Evolutionary conservation across 2,797 vertebrate species (phyloP).

Genomic region (Nyctalus aviator): DNA sequence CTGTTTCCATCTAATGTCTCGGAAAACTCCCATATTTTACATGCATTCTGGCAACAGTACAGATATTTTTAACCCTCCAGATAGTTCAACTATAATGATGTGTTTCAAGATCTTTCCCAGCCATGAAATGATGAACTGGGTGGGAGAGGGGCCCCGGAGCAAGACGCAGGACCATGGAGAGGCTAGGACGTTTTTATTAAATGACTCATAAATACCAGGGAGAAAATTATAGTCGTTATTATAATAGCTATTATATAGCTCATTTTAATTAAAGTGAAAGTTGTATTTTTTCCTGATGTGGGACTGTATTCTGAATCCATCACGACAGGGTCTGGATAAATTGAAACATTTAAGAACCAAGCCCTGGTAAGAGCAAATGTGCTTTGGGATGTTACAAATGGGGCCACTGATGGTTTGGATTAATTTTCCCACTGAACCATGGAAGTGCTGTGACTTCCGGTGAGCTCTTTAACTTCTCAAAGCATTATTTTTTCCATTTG

Average conservation of each 20-base stretch:
- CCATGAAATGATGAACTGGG: slow-evolving; percentile 65
- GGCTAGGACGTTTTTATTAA: slow-evolving; percentile 77
- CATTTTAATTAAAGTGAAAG: slow-evolving; percentile 84
- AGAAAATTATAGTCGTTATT: slow-evolving; percentile 77
- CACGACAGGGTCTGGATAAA: slow-evolving; percentile 48
- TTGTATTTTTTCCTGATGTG: slow-evolving; percentile 70
- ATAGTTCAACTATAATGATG: slow-evolving; percentile 76
- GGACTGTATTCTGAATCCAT: slow-evolving; percentile 60
- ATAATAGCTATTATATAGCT: slow-evolving; percentile 64
- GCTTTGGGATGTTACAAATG: neutral
- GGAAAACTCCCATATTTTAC: slow-evolving; percentile 33
- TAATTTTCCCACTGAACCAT: neutral
- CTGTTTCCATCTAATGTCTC: slow-evolving; percentile 12
- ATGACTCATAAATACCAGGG: slow-evolving; percentile 77
- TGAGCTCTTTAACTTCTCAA: neutral
- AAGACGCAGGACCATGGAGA: slow-evolving; percentile 50
- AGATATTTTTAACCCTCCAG: slow-evolving; percentile 47
- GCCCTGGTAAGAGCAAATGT: neutral
- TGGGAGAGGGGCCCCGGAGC: slow-evolving; percentile 65
- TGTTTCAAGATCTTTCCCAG: slow-evolving; percentile 76
- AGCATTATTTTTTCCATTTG: slow-evolving; percentile 25
- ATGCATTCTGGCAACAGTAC: slow-evolving; percentile 62
- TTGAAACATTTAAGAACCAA: slow-evolving; percentile 57
- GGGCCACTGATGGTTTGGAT: neutral
- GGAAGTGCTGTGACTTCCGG: slow-evolving; percentile 7